Conservation (phyloP, 2,797 vertebrate species). For the Alcedo atthis region DNA sequence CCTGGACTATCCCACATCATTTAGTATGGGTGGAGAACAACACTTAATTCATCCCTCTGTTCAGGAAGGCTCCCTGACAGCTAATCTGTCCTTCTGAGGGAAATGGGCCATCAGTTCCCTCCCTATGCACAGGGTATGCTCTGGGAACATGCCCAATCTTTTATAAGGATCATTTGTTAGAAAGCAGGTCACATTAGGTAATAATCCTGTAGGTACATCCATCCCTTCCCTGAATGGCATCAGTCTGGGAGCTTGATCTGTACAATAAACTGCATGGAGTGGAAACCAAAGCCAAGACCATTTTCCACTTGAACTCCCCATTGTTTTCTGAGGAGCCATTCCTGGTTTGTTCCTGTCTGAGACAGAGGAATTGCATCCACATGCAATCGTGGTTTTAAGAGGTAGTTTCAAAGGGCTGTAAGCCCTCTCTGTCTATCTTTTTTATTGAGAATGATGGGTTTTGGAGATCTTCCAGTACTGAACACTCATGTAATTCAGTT, state of each 20-base stretch:
- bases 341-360: slow-evolving; percentile 13
- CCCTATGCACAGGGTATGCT: neutral
- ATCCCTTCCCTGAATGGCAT: neutral
- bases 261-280: neutral
- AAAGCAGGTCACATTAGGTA: neutral
- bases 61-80: neutral
- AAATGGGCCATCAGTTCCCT: neutral
- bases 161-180: neutral
- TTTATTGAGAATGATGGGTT: slow-evolving; percentile 43
- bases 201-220: neutral
- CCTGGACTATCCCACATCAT: neutral
- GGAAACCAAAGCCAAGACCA: neutral
- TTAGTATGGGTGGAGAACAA: neutral
- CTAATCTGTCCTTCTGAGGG: neutral
- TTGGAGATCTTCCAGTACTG: slow-evolving; percentile 53
- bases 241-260: neutral
- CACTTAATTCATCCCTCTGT: neutral
- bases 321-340: slow-evolving; percentile 26
- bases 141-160: neutral
- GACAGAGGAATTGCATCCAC: slow-evolving; percentile 28
- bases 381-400: slow-evolving; percentile 43
- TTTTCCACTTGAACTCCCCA: slow-evolving; percentile 12
- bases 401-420: slow-evolving; percentile 61
- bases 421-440: slow-evolving; percentile 45
- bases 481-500: slow-evolving; percentile 61